Evolutionary conservation across 2,797 vertebrate genomes (phyloP).

Genomic region (Melanitta fusca): DNA sequence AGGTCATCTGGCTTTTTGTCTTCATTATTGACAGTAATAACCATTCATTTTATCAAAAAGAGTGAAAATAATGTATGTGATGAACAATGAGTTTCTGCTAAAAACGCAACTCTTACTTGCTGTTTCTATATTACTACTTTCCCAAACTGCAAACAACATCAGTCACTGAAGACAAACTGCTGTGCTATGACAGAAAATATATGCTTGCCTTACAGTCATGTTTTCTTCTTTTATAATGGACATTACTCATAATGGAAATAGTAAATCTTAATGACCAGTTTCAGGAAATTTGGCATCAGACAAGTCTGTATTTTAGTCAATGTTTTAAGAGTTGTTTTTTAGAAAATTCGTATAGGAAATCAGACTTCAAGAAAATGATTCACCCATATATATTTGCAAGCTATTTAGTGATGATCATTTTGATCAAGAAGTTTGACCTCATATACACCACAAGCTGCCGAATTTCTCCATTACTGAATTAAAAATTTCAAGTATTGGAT

Average conservation of each 20-base stretch:
- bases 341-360: not conserved
- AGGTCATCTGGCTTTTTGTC: constrained; percentile 39
- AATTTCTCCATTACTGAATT: not conserved
- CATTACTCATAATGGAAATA: constrained; percentile 74
- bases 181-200: constrained; percentile 75
- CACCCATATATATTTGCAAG: not conserved
- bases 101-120: constrained; percentile 62
- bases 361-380: constrained; percentile 14
- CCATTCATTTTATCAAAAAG: not conserved
- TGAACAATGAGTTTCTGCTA: constrained; percentile 46
- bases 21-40: constrained; percentile 45
- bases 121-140: constrained; percentile 71
- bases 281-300: constrained; percentile 57
- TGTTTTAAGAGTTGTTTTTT: constrained; percentile 12
- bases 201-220: constrained; percentile 76
- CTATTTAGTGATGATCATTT: not conserved
- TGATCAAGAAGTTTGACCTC: not conserved
- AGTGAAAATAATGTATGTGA: constrained; percentile 52
- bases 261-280: constrained; percentile 75
- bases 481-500: not conserved
- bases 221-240: constrained; percentile 70
- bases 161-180: constrained; percentile 73
- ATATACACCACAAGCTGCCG: not conserved
- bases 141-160: constrained; percentile 70
- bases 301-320: constrained; percentile 64